Evolutionary conservation across 2,888 invertebrate genomes (phyloP).

Genomic region (Parnassius apollo): DNA sequence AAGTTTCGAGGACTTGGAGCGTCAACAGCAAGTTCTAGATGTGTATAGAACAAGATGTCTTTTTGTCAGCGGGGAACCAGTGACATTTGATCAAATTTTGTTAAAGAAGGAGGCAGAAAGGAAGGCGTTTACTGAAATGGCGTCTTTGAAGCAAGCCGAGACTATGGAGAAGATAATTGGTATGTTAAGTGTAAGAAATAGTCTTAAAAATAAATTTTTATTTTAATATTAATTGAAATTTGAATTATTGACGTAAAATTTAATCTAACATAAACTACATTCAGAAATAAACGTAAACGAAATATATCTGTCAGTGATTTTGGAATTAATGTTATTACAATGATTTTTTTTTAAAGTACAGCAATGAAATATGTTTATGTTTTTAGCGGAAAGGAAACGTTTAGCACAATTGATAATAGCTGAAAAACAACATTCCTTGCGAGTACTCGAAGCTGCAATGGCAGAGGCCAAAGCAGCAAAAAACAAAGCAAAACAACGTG

Average conservation of each 20-base stretch:
- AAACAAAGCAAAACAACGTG: slow-evolving; percentile 52
- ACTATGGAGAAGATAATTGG: slow-evolving; percentile 74
- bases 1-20: slow-evolving; percentile 70
- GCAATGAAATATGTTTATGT: background rate
- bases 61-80: slow-evolving; percentile 73
- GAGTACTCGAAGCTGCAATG: slow-evolving; percentile 71
- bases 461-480: slow-evolving; percentile 70
- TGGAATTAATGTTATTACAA: no score
- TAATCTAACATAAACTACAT: no score
- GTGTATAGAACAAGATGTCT: slow-evolving; percentile 77
- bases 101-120: slow-evolving; percentile 69
- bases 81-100: slow-evolving; percentile 74
- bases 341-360: no score
- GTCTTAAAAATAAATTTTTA: no score
- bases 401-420: slow-evolving; percentile 72
- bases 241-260: no score
- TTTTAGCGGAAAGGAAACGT: slow-evolving; percentile 69
- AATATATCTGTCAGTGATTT: no score
- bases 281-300: no score
- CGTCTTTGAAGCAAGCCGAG: slow-evolving; percentile 73
- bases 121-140: slow-evolving; percentile 76
- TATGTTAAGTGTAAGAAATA: slow-evolving; percentile 33
- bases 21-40: slow-evolving; percentile 71
- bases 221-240: no score
- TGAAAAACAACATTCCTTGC: slow-evolving; percentile 69